phyloP scores from a whole-genome alignment of 1,140 invertebrate species.

The Bombus confusus region DNA sequence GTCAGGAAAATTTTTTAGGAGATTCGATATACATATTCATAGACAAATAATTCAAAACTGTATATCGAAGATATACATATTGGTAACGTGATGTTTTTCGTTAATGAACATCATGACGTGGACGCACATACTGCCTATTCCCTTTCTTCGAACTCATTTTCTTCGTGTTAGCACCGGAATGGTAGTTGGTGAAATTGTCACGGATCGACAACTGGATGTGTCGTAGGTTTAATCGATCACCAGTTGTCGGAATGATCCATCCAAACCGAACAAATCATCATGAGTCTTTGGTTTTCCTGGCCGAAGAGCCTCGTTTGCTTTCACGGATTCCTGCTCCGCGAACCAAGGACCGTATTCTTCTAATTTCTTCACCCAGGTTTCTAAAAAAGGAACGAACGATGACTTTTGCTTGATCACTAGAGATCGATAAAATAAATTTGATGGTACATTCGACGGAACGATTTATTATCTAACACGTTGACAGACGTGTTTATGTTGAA shows the following conservation, averaged over 20 bases:
- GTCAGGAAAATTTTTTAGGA: too few relatives aligned
- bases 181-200: not conserved
- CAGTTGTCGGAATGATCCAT: conserved; percentile 91
- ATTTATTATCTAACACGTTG: not conserved
- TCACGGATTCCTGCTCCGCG: conserved; percentile 87
- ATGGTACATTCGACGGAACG: not conserved
- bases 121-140: too few relatives aligned
- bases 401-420: not conserved
- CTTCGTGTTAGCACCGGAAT: not conserved
- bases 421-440: not conserved
- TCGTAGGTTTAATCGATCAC: conserved; percentile 85
- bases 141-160: not conserved
- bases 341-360: conserved; percentile 90
- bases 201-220: too few relatives aligned
- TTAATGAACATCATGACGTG: too few relatives aligned
- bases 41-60: too few relatives aligned
- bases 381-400: conserved; percentile 77
- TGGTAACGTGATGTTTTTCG: too few relatives aligned
- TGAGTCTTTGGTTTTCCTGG: conserved; percentile 90
- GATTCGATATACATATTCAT: too few relatives aligned
- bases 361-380: conserved; percentile 89
- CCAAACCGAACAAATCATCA: conserved; percentile 91
- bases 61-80: too few relatives aligned
- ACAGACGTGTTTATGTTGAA: not conserved
- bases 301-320: conserved; percentile 88